Evolutionary conservation across 1,140 invertebrate genomes (phyloP).

Genomic region (Triops longicaudatus): DNA sequence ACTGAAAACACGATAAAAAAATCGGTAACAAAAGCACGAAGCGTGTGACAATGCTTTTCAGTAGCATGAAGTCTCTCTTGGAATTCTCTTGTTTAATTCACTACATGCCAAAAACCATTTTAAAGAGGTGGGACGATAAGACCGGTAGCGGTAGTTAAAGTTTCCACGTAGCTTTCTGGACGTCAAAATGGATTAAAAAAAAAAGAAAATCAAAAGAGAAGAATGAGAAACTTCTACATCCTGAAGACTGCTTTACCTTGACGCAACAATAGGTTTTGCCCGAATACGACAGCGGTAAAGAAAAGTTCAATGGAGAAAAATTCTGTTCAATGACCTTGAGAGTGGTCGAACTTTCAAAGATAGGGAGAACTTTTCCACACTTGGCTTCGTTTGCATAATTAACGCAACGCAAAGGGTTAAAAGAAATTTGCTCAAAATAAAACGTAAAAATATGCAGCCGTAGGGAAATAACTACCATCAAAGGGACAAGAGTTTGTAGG

Average conservation of each 20-base stretch:
- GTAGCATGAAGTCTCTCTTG: not conserved
- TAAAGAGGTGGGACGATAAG: not conserved
- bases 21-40: not conserved
- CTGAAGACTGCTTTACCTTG: not conserved
- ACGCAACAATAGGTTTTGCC: not conserved
- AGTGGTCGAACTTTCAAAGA: not conserved
- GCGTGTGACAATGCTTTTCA: not conserved
- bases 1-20: not conserved
- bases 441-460: too few species aligned
- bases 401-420: not conserved
- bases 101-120: not conserved
- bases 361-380: not conserved
- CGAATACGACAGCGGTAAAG: not conserved
- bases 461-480: too few species aligned
- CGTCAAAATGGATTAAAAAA: not conserved
- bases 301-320: not conserved
- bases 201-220: not conserved
- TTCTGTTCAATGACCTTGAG: not conserved
- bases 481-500: too few species aligned
- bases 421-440: not conserved
- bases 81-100: conserved; percentile 8
- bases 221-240: conserved; percentile 2
- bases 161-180: not conserved
- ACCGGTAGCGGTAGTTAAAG: not conserved
- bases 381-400: not conserved